These are phyloP conservation scores for Parauchenoglanis ngamensis DNA, from an alignment of 2,797 vertebrate genomes.

Conservation along the genomic window DNA sequence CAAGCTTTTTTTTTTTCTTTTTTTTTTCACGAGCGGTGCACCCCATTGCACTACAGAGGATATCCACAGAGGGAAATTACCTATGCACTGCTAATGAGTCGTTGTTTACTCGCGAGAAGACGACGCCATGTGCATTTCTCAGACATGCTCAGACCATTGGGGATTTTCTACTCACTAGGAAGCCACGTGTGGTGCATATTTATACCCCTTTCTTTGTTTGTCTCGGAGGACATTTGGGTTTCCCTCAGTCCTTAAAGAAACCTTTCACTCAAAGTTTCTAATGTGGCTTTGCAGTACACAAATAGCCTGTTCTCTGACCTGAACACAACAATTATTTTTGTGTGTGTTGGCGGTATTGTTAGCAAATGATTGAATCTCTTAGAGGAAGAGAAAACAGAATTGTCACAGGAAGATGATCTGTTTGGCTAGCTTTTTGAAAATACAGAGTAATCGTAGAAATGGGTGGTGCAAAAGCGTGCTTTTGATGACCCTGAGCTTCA, in stretches of 20 bases:
- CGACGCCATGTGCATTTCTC: slow-evolving; percentile 45
- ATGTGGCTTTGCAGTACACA: neutral
- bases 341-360: neutral
- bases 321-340: neutral
- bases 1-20: slow-evolving; percentile 12
- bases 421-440: neutral
- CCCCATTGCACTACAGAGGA: slow-evolving; percentile 34
- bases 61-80: slow-evolving; percentile 67
- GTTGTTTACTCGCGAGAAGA: slow-evolving; percentile 45
- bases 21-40: slow-evolving; percentile 34
- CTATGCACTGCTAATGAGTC: slow-evolving; percentile 56
- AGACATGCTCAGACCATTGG: slow-evolving; percentile 24
- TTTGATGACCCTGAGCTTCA: neutral
- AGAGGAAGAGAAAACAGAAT: neutral
- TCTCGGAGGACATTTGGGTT: slow-evolving; percentile 19
- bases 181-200: slow-evolving; percentile 24
- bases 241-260: slow-evolving; percentile 14
- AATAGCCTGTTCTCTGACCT: neutral
- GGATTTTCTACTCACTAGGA: slow-evolving; percentile 20
- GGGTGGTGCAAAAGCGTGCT: neutral
- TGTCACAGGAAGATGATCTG: neutral
- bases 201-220: slow-evolving; percentile 14
- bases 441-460: neutral
- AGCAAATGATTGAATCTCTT: too few species aligned
- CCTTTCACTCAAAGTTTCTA: neutral